Evolutionary conservation across 2,888 invertebrate species (phyloP).

Genomic region (Chesias legatella): DNA sequence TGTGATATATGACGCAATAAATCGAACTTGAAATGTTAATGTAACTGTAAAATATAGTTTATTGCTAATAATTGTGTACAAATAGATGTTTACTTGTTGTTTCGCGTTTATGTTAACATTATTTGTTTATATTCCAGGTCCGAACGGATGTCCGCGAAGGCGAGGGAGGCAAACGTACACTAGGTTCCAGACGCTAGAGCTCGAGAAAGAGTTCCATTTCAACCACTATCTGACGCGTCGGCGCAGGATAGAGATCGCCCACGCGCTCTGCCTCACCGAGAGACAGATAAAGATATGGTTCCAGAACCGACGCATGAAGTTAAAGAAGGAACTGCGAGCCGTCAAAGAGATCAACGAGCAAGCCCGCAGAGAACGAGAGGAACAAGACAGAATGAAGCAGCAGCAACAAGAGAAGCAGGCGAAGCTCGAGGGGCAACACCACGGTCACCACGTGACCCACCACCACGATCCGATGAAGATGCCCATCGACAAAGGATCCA

Average conservation of each 20-base stretch:
- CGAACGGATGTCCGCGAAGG: conserved; percentile 96
- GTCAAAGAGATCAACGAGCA: conserved; percentile 98
- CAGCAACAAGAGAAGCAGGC: conserved; percentile 94
- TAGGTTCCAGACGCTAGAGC: conserved; percentile 97
- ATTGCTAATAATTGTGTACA: conserved; percentile 32
- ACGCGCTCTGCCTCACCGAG: conserved; percentile 96
- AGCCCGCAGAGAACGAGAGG: conserved; percentile 93
- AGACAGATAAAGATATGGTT: conserved; percentile 99
- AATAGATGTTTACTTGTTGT: conserved; percentile 29
- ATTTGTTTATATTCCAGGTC: conserved; percentile 84
- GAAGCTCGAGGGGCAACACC: conserved; percentile 87
- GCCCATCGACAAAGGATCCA: conserved; percentile 86
- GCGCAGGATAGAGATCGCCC: conserved; percentile 97
- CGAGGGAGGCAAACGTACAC: conserved; percentile 98
- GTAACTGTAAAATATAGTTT: conserved; percentile 46
- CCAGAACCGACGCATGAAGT: conserved; percentile 97
- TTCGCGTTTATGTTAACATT: conserved; percentile 21
- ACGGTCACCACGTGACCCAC: conserved; percentile 85
- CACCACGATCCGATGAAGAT: conserved; percentile 87
- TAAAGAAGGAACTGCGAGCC: conserved; percentile 96
- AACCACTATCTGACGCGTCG: conserved; percentile 98
- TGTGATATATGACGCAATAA: conserved; percentile 69
- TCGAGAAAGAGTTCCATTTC: conserved; percentile 99
- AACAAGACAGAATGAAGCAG: conserved; percentile 94
- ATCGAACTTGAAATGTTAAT: conserved; percentile 54